Base-by-base conservation (phyloP, 2,113 vertebrate genomes). In the Thalassoma bifasciatum region DNA sequence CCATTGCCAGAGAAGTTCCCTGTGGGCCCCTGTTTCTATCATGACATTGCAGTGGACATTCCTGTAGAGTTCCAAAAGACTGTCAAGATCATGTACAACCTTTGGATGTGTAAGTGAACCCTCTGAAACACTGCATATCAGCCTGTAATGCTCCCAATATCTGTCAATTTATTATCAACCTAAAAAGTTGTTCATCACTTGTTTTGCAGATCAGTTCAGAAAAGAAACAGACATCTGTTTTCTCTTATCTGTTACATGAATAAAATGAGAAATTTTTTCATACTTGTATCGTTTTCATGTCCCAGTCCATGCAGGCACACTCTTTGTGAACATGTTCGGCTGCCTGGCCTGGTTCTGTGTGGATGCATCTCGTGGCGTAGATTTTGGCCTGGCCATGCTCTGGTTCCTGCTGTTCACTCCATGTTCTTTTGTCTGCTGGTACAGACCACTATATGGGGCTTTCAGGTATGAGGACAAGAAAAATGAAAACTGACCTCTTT, bases 381-480 rank as follows among this genome's bases (percentile, higher is more conserved):
- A 99, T 91, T 98, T 99, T 88, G 98, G 97, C 85, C 88, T 99
- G 92, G 95, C 97, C 77, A 97, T 99, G 88, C 94, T 99, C 46
- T 99, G 98, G 98, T 99, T 99, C 84, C 93, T 99, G 91, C 95
- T 99, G 78, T 99, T 99, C 78, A 99, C 97, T 16, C 98, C 98
- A 34, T 99, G 97, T 87, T 99, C 98, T 47, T 99, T 99, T 77
- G 95, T 99, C 93, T 99, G 98, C 96, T 99, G 98, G 98, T 99
- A 99, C 95, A 98, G 98, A 97, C 97, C 98, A 54, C 95, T 99
- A 64, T 99, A 99, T 34, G 97, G 97, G 92, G 98, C 98, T 42
- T 99, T 99, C 95, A 99, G 98, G 98, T 98, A 94, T 75, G 47
- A 10, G 37, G 23, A 37, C 9, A 61, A 5, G 51, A 13, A 3